Evolutionary conservation across 2,113 vertebrate species (phyloP).

Genomic region (Cynopterus brachyotis): DNA sequence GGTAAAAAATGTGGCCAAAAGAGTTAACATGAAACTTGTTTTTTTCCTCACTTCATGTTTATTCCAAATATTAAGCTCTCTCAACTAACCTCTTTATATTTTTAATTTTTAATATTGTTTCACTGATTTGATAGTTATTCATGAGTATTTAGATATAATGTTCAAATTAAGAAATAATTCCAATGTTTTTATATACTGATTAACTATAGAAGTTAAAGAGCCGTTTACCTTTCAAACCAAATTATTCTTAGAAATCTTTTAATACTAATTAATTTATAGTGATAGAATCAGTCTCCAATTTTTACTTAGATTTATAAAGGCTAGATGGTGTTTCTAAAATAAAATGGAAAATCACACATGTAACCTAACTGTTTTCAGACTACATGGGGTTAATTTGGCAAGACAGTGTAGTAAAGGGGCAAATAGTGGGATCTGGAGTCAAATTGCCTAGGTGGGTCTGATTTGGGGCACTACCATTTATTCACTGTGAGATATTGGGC

Average conservation of each 20-base stretch:
- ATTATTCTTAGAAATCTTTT: not conserved
- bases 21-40: not conserved
- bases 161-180: not conserved
- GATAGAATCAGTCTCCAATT: not conserved
- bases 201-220: not conserved
- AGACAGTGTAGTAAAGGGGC: not conserved
- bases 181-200: not conserved
- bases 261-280: not conserved
- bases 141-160: not conserved
- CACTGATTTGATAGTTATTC: not conserved
- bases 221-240: not conserved
- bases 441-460: not conserved
- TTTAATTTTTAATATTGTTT: slow-evolving; percentile 16
- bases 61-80: not conserved
- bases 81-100: not conserved
- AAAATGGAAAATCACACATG: not conserved
- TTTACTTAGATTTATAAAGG: not conserved
- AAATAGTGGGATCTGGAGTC: not conserved
- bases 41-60: not conserved
- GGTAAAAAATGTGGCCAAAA: not conserved
- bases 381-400: not conserved
- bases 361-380: not conserved
- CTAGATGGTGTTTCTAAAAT: not conserved
- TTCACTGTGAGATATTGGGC: not conserved
- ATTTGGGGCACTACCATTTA: not conserved